Conservation (phyloP, 2,113 vertebrate species). For the Osmerus mordax region DNA sequence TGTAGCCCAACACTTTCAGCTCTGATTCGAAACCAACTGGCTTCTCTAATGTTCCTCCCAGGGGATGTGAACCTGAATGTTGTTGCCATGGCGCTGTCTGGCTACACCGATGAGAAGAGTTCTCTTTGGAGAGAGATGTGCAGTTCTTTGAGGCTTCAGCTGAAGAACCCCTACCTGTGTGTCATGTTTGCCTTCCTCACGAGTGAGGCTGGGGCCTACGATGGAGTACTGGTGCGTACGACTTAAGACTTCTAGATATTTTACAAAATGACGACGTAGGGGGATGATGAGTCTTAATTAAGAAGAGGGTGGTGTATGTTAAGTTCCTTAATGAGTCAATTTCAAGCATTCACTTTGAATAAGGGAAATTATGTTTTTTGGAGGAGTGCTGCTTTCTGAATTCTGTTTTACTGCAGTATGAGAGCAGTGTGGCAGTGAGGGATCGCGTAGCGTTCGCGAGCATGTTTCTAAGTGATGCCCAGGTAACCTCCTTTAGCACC, state of each 20-base stretch:
- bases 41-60: constrained; percentile 50
- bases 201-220: constrained; percentile 90
- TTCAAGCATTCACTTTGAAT: too few species aligned
- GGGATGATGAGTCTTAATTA: too few species aligned
- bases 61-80: constrained; percentile 98
- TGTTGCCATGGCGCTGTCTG: constrained; percentile 96
- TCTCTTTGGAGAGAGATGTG: constrained; percentile 99
- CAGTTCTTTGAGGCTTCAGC: constrained; percentile 87
- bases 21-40: not conserved
- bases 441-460: constrained; percentile 96
- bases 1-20: too few species aligned
- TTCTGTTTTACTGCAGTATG: constrained; percentile 73
- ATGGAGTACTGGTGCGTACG: constrained; percentile 88
- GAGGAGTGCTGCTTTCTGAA: too few species aligned
- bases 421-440: constrained; percentile 88
- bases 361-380: too few species aligned
- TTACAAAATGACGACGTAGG: not conserved
- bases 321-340: too few species aligned
- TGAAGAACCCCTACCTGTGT: constrained; percentile 93
- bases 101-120: constrained; percentile 94
- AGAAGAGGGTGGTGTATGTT: not conserved
- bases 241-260: not conserved
- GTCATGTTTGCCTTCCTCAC: constrained; percentile 98
- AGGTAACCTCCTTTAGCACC: constrained; percentile 71
- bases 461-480: constrained; percentile 90